Evolutionary conservation across 2,797 vertebrate genomes (phyloP), one percentile per base, ranked within the genome.

Genomic region (Pseudotriccus pelzelni): DNA sequence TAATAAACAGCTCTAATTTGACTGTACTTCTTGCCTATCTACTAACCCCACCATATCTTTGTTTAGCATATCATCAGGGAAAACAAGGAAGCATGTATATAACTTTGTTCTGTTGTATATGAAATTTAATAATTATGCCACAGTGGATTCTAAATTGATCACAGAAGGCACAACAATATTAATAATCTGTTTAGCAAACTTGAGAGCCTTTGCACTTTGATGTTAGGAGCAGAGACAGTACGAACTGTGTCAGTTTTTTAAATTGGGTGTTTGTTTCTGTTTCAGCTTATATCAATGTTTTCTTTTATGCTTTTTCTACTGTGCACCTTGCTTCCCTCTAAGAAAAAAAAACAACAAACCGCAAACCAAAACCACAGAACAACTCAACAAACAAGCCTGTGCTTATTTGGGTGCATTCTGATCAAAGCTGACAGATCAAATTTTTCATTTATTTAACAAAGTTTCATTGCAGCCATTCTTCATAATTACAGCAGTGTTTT

Each of bases 81-180:
- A 94, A 91, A 97, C 76, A 72, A 70, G 46, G 39, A 84, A 79
- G 84, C 93, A 82, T 62, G 95, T 97, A 94, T 87, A 84, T 89
- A 84, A 89, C 96, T 97, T 92, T 91, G 92, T 95, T 92, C 92
- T 93, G 92, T 94, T 96, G 96, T 84, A 94, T 94, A 95, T 89
- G 77, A 80, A 87, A 93, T 97, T 91, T 95, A 97, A 94, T 97
- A 97, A 97, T 96, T 95, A 96, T 7, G 24, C 91, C 96, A 96
- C 84, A 96, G 96, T 96, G 92, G 89, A 95, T 49, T 96, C 94
- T 85, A 96, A 96, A 97, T 97, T 97, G 96, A 88, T 96, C 59
- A 36, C 73, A 89, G 94, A 96, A 97, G 94, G 90, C 72, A 81
- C 92, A 91, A 86, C 50, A 73, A 30, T 94, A 95, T 95, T 96